phyloP scores from a whole-genome alignment of 2,888 invertebrate species.

The Emmelina monodactyla region DNA sequence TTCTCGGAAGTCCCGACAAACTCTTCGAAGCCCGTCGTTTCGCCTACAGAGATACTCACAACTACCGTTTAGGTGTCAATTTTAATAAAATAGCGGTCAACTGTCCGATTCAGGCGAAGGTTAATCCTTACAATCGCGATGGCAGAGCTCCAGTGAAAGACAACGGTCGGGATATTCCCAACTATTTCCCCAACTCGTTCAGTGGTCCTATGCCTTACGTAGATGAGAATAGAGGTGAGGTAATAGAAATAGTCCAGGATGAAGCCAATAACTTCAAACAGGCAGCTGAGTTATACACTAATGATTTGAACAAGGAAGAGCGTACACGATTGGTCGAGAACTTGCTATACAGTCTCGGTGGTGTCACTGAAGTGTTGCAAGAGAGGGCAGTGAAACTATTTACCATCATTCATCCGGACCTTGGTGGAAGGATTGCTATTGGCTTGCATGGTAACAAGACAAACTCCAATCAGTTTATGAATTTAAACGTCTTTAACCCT shows the following conservation, averaged over 20 bases:
- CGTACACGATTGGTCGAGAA: conserved; percentile 76
- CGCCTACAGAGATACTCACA: conserved; percentile 20
- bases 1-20: conserved; percentile 86
- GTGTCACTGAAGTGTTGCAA: conserved; percentile 68
- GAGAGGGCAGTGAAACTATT: conserved; percentile 78
- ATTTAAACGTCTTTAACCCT: no score
- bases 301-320: conserved; percentile 75
- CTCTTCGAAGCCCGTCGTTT: conserved; percentile 83
- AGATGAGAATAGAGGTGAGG: conserved; percentile 18
- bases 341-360: conserved; percentile 73
- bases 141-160: conserved; percentile 69
- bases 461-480: no score
- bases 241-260: neutral
- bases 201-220: conserved; percentile 73
- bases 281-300: conserved; percentile 75
- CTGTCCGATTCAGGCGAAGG: conserved; percentile 7
- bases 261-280: conserved; percentile 73
- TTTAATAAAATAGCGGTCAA: conserved; percentile 15
- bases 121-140: conserved; percentile 15
- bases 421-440: conserved; percentile 64
- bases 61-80: conserved; percentile 16
- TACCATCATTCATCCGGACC: conserved; percentile 76
- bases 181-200: conserved; percentile 92
- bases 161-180: conserved; percentile 83
- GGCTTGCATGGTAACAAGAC: conserved; percentile 16